Conservation (phyloP, 53 echinoderm and acorn worm species). For the Pentamera pediparva region DNA sequence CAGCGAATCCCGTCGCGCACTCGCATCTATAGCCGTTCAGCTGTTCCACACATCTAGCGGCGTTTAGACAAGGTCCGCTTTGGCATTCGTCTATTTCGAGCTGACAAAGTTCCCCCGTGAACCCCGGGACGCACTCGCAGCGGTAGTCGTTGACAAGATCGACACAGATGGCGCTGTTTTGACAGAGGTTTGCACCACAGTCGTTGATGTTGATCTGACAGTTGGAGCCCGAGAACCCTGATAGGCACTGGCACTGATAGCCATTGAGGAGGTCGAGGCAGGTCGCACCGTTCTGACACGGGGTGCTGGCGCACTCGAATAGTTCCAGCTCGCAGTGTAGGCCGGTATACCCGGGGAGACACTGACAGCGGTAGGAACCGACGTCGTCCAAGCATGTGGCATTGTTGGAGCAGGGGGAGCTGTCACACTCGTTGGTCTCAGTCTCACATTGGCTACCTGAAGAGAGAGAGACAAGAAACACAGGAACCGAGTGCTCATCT, state of each 20-base stretch:
- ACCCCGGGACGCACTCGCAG: conserved; percentile 67
- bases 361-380: conserved; percentile 53
- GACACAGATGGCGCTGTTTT: conserved; percentile 59
- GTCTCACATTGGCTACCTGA: conserved; percentile 64
- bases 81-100: conserved; percentile 66
- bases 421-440: conserved; percentile 66
- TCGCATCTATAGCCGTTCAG: conserved; percentile 56
- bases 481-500: too few relatives aligned
- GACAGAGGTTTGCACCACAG: conserved; percentile 57
- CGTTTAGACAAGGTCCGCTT: conserved; percentile 64
- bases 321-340: conserved; percentile 63
- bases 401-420: conserved; percentile 59
- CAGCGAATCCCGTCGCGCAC: conserved; percentile 55
- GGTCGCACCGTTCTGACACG: conserved; percentile 60
- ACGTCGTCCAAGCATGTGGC: conserved; percentile 63
- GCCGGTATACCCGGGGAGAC: conserved; percentile 64
- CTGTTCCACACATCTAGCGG: conserved; percentile 55
- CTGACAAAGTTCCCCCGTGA: conserved; percentile 56
- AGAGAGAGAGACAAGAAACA: neutral
- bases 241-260: conserved; percentile 55
- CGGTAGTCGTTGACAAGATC: conserved; percentile 53
- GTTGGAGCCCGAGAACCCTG: conserved; percentile 54
- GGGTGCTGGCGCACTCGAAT: conserved; percentile 66
- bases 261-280: conserved; percentile 52
- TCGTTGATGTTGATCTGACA: conserved; percentile 77